A percentile compares a stretch with the other conserved stretches of the same genome.
Conservation (phyloP, 2,888 invertebrate species). For the Plebejus argus region DNA sequence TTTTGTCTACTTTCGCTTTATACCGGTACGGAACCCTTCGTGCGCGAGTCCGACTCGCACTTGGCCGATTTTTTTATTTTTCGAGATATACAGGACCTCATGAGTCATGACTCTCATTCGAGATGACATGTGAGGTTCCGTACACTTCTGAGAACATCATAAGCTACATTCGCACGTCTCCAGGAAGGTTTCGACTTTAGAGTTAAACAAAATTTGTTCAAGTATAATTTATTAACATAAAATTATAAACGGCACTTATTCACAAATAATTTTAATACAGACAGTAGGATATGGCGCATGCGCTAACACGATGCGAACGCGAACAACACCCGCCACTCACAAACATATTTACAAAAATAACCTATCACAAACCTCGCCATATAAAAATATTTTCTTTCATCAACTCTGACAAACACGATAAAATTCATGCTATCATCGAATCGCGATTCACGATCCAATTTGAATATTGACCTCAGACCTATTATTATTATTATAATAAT, state of each 20-base stretch:
- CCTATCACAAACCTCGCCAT: conserved; percentile 22
- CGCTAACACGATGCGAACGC: conserved; percentile 42
- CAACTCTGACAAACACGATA: neutral
- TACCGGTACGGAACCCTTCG: no score
- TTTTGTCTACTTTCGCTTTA: no score
- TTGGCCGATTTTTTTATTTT: no score
- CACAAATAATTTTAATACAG: conserved; percentile 57
- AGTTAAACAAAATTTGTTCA: conserved; percentile 43
- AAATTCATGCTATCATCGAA: neutral
- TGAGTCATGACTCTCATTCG: no score
- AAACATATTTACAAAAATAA: conserved; percentile 32
- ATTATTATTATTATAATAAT: no score
- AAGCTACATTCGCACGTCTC: neutral
- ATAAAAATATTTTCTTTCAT: conserved; percentile 22
- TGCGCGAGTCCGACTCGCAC: no score
- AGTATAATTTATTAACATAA: conserved; percentile 68
- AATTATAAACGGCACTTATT: conserved; percentile 61
- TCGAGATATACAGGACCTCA: no score
- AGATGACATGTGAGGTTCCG: neutral
- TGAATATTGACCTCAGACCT: no score
- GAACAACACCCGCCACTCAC: conserved; percentile 37
- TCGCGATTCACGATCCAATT: no score
- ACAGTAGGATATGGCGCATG: conserved; percentile 52
- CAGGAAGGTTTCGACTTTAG: neutral
- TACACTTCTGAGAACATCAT: neutral